Evolutionary conservation across 2,113 vertebrate genomes (phyloP).

Genomic region (Montifringilla adamsi): DNA sequence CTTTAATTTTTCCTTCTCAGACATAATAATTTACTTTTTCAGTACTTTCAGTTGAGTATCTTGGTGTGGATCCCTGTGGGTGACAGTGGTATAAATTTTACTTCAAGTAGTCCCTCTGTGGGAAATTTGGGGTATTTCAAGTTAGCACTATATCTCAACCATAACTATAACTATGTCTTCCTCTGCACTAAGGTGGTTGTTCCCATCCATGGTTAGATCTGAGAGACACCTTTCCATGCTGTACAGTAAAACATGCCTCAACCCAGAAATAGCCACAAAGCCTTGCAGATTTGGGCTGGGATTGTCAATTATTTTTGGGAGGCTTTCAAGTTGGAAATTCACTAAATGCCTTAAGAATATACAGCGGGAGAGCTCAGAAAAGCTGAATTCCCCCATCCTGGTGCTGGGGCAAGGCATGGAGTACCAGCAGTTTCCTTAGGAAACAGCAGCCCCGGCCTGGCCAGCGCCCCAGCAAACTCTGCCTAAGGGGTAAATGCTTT

Average conservation of each 20-base stretch:
- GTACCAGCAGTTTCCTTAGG: neutral
- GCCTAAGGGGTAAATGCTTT: neutral
- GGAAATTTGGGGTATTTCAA: neutral
- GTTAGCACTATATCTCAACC: neutral
- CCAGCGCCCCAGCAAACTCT: accelerated
- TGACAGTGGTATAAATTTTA: neutral
- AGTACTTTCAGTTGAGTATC: neutral
- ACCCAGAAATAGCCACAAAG: neutral
- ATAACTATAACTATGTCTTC: neutral
- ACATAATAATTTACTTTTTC: neutral
- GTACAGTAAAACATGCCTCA: neutral
- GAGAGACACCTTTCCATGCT: neutral
- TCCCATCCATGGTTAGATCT: neutral
- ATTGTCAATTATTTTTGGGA: neutral
- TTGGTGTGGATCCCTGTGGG: neutral
- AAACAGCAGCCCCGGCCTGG: neutral
- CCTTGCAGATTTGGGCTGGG: accelerated
- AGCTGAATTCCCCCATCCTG: neutral
- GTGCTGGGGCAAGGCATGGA: too few relatives aligned
- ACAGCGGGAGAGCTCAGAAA: accelerated
- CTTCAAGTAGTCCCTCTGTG: neutral
- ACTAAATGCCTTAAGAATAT: neutral
- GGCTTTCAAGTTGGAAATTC: neutral
- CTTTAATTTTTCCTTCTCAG: neutral
- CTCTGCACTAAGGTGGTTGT: neutral